Evolutionary conservation across 2,113 vertebrate species (phyloP), one percentile per base, ranked within the genome.

Genomic region (Sinocyclocheilus anophthalmus): DNA sequence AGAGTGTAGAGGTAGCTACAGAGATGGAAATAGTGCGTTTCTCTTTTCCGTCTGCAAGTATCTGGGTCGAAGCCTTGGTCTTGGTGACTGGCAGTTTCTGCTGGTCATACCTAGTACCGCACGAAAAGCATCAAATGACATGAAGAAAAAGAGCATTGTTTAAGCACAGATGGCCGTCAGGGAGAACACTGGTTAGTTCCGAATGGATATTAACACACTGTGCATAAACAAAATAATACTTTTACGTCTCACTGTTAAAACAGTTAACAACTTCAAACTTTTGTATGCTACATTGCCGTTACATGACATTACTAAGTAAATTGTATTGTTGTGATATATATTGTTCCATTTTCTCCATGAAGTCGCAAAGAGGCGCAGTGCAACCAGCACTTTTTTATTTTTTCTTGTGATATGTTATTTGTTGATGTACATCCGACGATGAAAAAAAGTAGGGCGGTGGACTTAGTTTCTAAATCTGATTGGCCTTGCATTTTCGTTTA

Each of bases 11-110:
- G 24, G 55, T 69, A 82, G 61, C 80, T 50, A 53, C 42, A 48
- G 80, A 82, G 39, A 45, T 82, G 42, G 63, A 82, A 70, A 70
- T 82, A 63, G 33, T 79, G 67, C 55, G 76, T 57, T 57, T 79
- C 81, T 55, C n/a, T n/a, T n/a, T n/a, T n/a, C n/a, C n/a, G 55
- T 33, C 69, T 55, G 70, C 76, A 30, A 83, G 59, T 16, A 87
- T 84, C 86, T 84, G 83, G 77, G 86, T 84, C 55, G n/a, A 63
- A 83, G 86, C 10, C 72, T 84, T 83, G 61, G 61, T 87, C 73
- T 76, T 12, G 75, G 37, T 11, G 59, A 75, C 55, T 22, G 65
- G 42, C 63, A 76, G 30, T 75, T 73, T 61, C 1, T 45, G 33
- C 26, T 5, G 12, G 79, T 45, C 50, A 77, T 11, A 72, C 18